phyloP scores from a whole-genome alignment of 2,888 invertebrate species.

The Chrysomela aeneicollis region DNA sequence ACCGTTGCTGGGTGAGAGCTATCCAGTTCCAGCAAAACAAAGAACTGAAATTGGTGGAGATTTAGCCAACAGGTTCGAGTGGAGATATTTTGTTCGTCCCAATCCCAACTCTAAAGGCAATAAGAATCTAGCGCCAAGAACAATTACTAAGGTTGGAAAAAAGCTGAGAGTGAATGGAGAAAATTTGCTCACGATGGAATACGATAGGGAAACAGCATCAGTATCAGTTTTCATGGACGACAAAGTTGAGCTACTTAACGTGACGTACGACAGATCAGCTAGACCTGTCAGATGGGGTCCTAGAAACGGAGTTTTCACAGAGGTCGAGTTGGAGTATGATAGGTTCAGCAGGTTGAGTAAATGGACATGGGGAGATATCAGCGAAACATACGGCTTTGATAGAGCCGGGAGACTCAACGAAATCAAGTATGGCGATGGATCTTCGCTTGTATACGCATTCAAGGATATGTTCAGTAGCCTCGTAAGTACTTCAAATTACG shows the following conservation, averaged over 20 bases:
- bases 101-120: constrained; percentile 71
- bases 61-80: constrained; percentile 88
- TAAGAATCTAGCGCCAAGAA: constrained; percentile 66
- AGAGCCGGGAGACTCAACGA: constrained; percentile 88
- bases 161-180: constrained; percentile 91
- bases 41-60: constrained; percentile 90
- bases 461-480: constrained; percentile 90
- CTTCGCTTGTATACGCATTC: constrained; percentile 90
- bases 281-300: constrained; percentile 87
- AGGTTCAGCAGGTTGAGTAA: constrained; percentile 86
- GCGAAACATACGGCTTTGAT: constrained; percentile 90
- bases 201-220: constrained; percentile 85
- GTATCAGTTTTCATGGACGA: constrained; percentile 90
- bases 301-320: constrained; percentile 84
- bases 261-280: constrained; percentile 86
- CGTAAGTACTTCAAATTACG: constrained; percentile 55
- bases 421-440: constrained; percentile 90
- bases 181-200: constrained; percentile 88
- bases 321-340: constrained; percentile 92
- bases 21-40: constrained; percentile 91
- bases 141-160: constrained; percentile 83
- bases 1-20: constrained; percentile 83
- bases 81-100: constrained; percentile 90
- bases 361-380: constrained; percentile 93
- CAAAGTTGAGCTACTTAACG: constrained; percentile 83